Evolutionary conservation across 1,140 invertebrate genomes (phyloP), one percentile per base, ranked within the genome.

Genomic region (Nomia melanderi): DNA sequence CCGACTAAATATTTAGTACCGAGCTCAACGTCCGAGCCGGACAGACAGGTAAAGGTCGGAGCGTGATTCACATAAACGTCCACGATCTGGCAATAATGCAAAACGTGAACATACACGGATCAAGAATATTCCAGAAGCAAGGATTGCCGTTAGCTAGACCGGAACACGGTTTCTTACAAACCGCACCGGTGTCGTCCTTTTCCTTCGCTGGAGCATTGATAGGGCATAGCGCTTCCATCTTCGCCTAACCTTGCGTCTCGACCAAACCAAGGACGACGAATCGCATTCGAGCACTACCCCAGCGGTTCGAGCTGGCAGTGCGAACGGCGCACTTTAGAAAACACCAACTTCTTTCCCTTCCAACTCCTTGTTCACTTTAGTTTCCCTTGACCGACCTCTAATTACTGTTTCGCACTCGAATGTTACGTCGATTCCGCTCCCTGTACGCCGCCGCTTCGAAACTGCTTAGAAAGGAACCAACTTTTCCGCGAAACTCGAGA

Each of bases 91-190:
- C 41, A 17, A 5, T 44, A 4, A 44, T 44, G 14, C 14, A 4
- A 47, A 23, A 1, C 27, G 12, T 27, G 33, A 76, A 64, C 90
- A 86, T 92, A 91, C 91, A 82, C 56, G 90, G 90, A 67, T 91
- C 79, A 31, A 91, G 85, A 50, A 92, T 88, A 79, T 88, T 91
- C 91, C 91, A 92, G 83, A 91, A 88, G 77, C 91, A 90, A 44
- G 89, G 88, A 63, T 76, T 86, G 54, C 82, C 78, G 31, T 77
- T 84, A 29, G 84, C 47, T 29, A 54, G 64, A 63, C 25, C 53
- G 57, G 53, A 44, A 56, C 77, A 33, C 33, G 81, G 6, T 64
- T 78, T 84, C 77, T 90, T 90, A 81, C 88, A 89, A 59, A 83
- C 71, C 25, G 65, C 56, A 12, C 76, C 54, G 17, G 64, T 54